Evolutionary conservation across 2,888 invertebrate genomes (phyloP), one percentile per base, ranked within the genome.

Genomic region (Omphaloscelis lunosa): DNA sequence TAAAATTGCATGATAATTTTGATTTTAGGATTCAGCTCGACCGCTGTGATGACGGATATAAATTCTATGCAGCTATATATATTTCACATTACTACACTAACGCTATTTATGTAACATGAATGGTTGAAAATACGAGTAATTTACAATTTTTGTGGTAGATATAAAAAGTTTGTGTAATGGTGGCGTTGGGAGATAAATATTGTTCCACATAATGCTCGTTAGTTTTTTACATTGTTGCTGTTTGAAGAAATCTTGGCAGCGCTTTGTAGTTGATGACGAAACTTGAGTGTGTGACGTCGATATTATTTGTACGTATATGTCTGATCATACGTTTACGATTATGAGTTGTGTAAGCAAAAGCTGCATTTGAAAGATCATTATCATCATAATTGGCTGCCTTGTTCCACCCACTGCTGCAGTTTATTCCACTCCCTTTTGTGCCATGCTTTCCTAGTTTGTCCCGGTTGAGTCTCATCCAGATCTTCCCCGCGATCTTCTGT

Each of bases 1-100:
- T 94, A 93, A 95, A 95, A 95, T 94, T 94, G 94, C 95, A 93
- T 94, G 94, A 94, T 95, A 93, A 95, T 95, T 95, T 95, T 94
- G 95, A 95, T 95, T 95, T 93, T 93, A 94, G 93, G 91, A 93
- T 92, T 80, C 88, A 77, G 74, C 88, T 87, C 84, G 88, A 90
- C 90, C 86, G 58, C 77, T 65, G 89, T 91, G 94, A 92, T 95
- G 95, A 95, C 94, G 93, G 91, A 93, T 93, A 83, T 84, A 83
- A 84, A 84, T 84, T 80, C 58, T 71, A 78, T 68, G 91, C 77
- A 79, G 86, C 79, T 80, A 82, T 82, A 86, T 82, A 86, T 86
- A 77, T 78, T 72, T 72, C 72, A 75, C 76, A 75, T 73, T 75
- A 88, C 56, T 80, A 83, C 69, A 83, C 65, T 58, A 61, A 27